phyloP scores from a whole-genome alignment of 2,113 vertebrate species.

The Crotalus viridis region DNA sequence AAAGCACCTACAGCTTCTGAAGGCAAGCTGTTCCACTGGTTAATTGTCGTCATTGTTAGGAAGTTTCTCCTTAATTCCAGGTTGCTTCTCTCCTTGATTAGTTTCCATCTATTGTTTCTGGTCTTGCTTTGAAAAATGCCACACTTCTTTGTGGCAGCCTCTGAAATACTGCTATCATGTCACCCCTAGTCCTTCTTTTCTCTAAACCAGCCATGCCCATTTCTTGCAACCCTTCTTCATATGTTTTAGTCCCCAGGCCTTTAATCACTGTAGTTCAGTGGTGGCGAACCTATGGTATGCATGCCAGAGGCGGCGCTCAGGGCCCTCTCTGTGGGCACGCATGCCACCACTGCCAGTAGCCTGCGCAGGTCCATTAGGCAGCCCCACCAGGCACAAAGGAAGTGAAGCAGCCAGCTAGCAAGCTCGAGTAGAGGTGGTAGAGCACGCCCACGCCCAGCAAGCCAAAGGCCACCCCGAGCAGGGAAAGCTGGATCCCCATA shows the following conservation, averaged over 20 bases:
- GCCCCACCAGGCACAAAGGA: too few species aligned
- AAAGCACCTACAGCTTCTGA: not conserved
- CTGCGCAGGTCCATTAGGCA: too few species aligned
- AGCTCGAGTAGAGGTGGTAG: too few species aligned
- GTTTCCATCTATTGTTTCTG: not conserved
- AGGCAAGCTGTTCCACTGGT: not conserved
- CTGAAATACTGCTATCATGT: not conserved
- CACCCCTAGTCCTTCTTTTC: not conserved
- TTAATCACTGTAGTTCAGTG: not conserved
- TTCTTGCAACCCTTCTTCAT: not conserved
- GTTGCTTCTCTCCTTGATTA: not conserved
- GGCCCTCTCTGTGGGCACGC: too few species aligned
- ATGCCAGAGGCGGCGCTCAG: too few species aligned
- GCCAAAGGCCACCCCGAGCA: too few species aligned
- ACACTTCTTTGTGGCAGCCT: not conserved
- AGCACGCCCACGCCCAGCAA: too few species aligned
- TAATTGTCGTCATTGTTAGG: not conserved
- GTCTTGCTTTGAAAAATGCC: not conserved
- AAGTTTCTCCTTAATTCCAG: not conserved
- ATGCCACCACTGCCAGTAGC: too few species aligned
- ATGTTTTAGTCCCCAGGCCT: not conserved
- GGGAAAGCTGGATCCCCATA: too few species aligned
- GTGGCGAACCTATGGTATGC: too few species aligned
- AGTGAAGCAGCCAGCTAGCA: too few species aligned
- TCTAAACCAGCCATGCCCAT: not conserved